Conservation (phyloP, 2,888 invertebrate genomes). For the Spilosoma lubricipeda region DNA sequence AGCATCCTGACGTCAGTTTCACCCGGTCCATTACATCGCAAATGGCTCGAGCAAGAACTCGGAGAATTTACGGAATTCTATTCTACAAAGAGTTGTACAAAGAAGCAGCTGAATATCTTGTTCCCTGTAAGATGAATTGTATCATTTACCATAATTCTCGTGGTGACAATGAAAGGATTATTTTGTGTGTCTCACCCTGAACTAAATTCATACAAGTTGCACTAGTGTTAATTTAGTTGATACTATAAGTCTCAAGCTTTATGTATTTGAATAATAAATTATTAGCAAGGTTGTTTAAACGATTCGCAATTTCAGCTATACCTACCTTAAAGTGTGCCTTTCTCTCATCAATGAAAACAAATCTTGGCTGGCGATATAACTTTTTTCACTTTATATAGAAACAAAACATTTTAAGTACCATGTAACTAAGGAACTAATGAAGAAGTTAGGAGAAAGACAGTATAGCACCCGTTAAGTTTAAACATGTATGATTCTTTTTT, state of each 20-base stretch:
- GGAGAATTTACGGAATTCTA: conserved; percentile 60
- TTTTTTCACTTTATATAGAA: background rate
- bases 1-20: conserved; percentile 62
- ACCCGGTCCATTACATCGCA: conserved; percentile 70
- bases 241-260: conserved; percentile 20
- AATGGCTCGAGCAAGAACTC: conserved; percentile 67
- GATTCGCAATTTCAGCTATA: background rate
- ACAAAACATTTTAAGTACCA: too few species aligned
- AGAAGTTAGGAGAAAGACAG: too few species aligned
- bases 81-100: conserved; percentile 54
- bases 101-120: conserved; percentile 46
- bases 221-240: conserved; percentile 26
- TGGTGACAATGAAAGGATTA: conserved; percentile 65
- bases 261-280: conserved; percentile 21
- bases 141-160: conserved; percentile 64
- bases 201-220: conserved; percentile 60
- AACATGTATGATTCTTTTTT: too few species aligned
- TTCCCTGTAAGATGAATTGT: conserved; percentile 57
- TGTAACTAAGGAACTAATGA: too few species aligned
- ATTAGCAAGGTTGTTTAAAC: conserved; percentile 5
- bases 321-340: background rate
- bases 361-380: too few species aligned
- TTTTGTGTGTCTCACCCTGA: conserved; percentile 65
- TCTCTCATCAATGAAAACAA: too few species aligned
- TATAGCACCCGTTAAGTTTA: too few species aligned